Evolutionary conservation across 2,888 invertebrate genomes (phyloP), one percentile per base, ranked within the genome.

Genomic region (Drepanosiphum platanoidis): DNA sequence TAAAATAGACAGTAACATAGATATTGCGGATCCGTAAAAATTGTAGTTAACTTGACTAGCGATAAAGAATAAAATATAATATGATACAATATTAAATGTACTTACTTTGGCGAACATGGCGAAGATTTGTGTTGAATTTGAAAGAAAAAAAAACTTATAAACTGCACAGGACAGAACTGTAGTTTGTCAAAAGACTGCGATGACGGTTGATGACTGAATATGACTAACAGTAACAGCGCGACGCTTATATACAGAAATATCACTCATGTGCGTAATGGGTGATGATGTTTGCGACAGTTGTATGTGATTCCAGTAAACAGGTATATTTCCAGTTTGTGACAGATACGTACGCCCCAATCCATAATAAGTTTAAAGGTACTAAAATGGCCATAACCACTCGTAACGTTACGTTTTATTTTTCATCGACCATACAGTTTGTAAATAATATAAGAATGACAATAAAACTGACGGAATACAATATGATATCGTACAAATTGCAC

Each of bases 301-400:
- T 36, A 9, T 32, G 71, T 30, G 42, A 42, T 75, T 68, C 52
- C 36, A 84, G 75, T 9, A 74, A 74, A 74, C 74, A 34, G 30
- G 61, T 71, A 58, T 64, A 74, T 34, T 83, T 75, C 83, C 83
- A 84, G 83, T 84, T 84, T 84, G 30, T 30, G 58, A 58, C 30
- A 81, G 27, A 80, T 52, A 32, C 46, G 58, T 52, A 84, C 52
- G 75, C 74, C 74, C n/a, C 84, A 3, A 52, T 77, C 84, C 84
- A 68, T 84, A 84, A 70, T 32, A 66, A 84, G 58, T 18, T 7
- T 13, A 30, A 70, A 39, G 13, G 4, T 18, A 77, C 84, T 32
- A 13, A 84, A 84, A 84, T 68, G 77, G 75, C 36, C 39, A 84
- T 84, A 84, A 84, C 84, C 77, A 84, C 84, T 77, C 52, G 66